Conservation (phyloP, 2,113 vertebrate species). For the Zingel zingel region DNA sequence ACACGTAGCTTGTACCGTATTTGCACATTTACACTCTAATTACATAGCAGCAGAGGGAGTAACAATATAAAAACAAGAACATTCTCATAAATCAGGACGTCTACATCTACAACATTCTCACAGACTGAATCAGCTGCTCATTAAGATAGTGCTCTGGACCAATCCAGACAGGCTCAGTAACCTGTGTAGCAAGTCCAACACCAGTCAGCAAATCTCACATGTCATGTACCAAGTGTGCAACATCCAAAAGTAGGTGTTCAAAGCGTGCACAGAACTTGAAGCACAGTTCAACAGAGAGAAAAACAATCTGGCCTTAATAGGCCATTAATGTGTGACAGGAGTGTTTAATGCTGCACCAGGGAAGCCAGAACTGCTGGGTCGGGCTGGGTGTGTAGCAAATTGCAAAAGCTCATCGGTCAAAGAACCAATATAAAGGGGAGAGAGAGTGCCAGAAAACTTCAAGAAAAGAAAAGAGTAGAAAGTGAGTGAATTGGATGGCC, state of each 20-base stretch:
- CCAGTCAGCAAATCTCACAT: constrained; percentile 11
- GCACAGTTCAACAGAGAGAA: background rate
- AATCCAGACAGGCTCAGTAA: background rate
- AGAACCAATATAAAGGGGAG: constrained; percentile 16
- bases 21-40: background rate
- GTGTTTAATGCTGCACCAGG: constrained; percentile 25
- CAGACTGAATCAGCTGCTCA: background rate
- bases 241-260: constrained; percentile 14
- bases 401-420: constrained; percentile 34
- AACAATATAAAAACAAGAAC: constrained; percentile 13
- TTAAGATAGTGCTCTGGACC: background rate
- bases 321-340: constrained; percentile 40
- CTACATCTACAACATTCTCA: background rate
- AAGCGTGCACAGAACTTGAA: background rate
- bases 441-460: constrained; percentile 5
- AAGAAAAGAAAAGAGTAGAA: background rate
- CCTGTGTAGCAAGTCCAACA: background rate
- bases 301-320: constrained; percentile 10
- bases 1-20: background rate
- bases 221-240: background rate
- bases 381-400: constrained; percentile 14
- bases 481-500: constrained; percentile 12
- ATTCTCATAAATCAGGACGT: constrained; percentile 17
- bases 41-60: constrained; percentile 11
- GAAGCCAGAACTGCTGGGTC: background rate